These are phyloP conservation scores for Prinia subflava DNA, from an alignment of 2,113 vertebrate genomes.

Conservation along the genomic window DNA sequence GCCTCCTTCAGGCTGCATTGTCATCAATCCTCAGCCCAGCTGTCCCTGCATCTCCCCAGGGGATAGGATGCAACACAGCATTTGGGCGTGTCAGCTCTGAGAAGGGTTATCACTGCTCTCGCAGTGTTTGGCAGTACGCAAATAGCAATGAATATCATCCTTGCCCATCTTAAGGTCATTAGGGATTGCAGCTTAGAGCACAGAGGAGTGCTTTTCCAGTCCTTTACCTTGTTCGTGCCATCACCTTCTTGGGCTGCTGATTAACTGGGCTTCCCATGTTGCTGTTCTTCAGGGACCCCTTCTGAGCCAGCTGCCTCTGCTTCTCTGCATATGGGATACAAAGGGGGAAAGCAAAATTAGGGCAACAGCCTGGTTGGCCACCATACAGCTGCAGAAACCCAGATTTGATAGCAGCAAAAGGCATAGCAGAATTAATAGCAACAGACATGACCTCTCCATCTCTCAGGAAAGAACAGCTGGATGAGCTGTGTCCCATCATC, in stretches of 20 bases:
- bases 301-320: slow-evolving; percentile 89
- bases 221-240: slow-evolving; percentile 91
- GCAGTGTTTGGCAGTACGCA: neutral
- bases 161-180: neutral
- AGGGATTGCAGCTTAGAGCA: neutral
- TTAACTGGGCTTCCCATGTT: slow-evolving; percentile 91
- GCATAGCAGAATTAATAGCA: neutral
- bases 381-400: neutral
- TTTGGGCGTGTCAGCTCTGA: neutral
- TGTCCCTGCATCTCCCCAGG: neutral
- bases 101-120: neutral
- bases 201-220: neutral
- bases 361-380: neutral
- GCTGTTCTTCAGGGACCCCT: slow-evolving; percentile 90
- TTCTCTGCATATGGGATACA: slow-evolving; percentile 82
- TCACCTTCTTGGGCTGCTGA: slow-evolving; percentile 97
- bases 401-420: neutral
- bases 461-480: neutral
- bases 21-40: neutral
- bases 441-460: neutral
- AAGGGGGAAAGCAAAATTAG: slow-evolving; percentile 31
- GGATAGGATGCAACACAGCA: neutral
- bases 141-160: neutral
- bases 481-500: neutral
- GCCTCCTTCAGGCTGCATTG: neutral